Conservation (phyloP, 2,797 vertebrate species). For the Neosilurus mollespiculum region DNA sequence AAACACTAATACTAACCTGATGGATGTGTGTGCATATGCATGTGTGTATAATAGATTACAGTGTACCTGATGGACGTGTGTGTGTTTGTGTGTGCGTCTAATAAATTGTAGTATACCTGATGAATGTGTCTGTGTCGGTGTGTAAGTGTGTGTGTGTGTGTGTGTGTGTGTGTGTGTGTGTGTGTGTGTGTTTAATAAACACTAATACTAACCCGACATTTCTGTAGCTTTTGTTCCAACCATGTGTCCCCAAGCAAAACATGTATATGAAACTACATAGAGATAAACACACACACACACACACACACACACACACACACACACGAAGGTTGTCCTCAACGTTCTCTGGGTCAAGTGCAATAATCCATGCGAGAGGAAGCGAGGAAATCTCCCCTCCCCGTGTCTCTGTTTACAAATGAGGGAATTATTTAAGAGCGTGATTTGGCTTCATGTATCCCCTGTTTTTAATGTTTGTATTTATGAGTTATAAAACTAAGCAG, state of each 20-base stretch:
- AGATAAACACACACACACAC: constrained; percentile 4
- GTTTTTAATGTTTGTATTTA: constrained; percentile 29
- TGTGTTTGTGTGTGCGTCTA: constrained; percentile 8
- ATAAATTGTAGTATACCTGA: too few relatives aligned
- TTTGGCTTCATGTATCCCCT: not conserved
- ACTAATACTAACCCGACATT: not conserved
- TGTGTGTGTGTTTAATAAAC: constrained; percentile 9
- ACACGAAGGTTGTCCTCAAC: constrained; percentile 5
- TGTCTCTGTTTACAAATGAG: constrained; percentile 18
- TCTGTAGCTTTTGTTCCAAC: not conserved
- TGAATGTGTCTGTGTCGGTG: not conserved
- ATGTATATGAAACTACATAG: constrained; percentile 1
- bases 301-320: constrained; percentile 25
- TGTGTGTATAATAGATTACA: too few relatives aligned
- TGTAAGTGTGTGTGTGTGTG: constrained; percentile 11
- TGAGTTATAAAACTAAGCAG: constrained; percentile 24
- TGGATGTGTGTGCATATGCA: too few relatives aligned
- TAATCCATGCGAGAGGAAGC: constrained; percentile 6
- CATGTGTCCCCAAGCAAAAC: constrained; percentile 7
- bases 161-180: constrained; percentile 16
- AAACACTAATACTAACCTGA: not conserved
- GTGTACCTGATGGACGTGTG: too few relatives aligned
- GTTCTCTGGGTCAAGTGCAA: constrained; percentile 24
- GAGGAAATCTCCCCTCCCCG: constrained; percentile 4
- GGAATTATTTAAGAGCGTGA: constrained; percentile 22